Conservation (phyloP, 2,797 vertebrate species). For the Melanogrammus aeglefinus region DNA sequence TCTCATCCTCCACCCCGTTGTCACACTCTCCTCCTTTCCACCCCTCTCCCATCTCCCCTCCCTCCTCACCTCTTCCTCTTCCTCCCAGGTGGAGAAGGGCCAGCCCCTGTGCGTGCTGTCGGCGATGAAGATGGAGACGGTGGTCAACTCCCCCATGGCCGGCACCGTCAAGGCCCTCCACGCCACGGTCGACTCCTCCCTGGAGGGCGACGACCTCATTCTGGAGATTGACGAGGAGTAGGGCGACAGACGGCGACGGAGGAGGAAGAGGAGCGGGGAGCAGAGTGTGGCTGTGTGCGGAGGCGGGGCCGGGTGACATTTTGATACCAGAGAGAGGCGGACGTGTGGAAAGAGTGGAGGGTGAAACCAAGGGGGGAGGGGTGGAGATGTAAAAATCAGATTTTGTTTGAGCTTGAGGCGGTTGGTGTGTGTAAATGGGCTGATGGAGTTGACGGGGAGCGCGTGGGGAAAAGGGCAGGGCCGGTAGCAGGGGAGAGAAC, state of each 20-base stretch:
- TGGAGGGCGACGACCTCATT: conserved; percentile 92
- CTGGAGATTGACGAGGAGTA: conserved; percentile 79
- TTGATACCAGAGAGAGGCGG: neutral
- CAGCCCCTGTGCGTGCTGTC: conserved; percentile 91
- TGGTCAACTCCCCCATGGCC: conserved; percentile 86
- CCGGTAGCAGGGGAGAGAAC: too few species aligned
- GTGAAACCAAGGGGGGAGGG: neutral
- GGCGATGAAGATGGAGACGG: conserved; percentile 97
- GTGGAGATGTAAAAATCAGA: neutral
- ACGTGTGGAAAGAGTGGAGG: neutral
- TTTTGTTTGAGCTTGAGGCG: neutral
- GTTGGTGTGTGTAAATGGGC: neutral
- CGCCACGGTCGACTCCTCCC: conserved; percentile 75
- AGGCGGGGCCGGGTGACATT: neutral
- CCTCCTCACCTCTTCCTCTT: too few species aligned
- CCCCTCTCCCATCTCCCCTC: too few species aligned
- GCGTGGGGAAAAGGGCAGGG: neutral
- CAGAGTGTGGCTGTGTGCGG: neutral
- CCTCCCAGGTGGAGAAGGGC: conserved; percentile 80
- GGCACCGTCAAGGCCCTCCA: conserved; percentile 81
- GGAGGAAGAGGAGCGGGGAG: neutral
- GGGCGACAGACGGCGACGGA: conserved; percentile 7
- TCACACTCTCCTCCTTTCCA: too few species aligned
- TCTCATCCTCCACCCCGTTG: too few species aligned
- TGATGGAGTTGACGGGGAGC: neutral